Base-by-base conservation (phyloP, 1,140 invertebrate species). In the Neodiprion lecontei region DNA sequence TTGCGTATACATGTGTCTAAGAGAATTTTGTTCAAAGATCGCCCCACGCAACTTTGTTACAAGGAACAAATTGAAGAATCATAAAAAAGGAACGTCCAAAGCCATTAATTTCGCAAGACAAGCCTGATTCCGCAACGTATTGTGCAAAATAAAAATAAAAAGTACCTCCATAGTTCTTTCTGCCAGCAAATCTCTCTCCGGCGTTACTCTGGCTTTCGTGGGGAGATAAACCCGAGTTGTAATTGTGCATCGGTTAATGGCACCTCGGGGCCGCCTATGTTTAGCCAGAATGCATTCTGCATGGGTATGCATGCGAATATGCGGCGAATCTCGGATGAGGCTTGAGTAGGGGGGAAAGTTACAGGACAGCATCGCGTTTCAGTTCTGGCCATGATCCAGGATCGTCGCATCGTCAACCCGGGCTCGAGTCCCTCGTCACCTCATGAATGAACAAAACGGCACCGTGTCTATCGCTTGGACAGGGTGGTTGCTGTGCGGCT, bases 361-460 rank as follows among this genome's bases (percentile, higher is more conserved):
- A 69, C 17, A 69, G 67, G 67, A 69, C 67, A 69, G 67, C 21
- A 14, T 69, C 67, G 67, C 67, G 67, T 11, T 69, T 69, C 67
- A 47, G 14, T 69, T 69, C 40, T 69, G 67, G 67, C 53, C 4
- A 61, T 61, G 53, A 61, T 61, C 53, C 53, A 61, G 53, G 11
- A 14, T 61, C 28, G 11, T 61, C 67, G 67, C 14, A 3, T 65
- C 67, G 12, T 47, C 67, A 14, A 69, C 4, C 7, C 14, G 67
- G 67, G 14, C 67, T 21, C 40, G 14, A 11, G 67, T 69, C 40
- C 17, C 67, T 11, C 21, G 11, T 61, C 53, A 17, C n/a, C 67
- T 69, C 67, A 69, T 69, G 67, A 69, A 69, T 69, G 67, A 69
- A 47, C 67, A 47, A 69, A 69, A 61, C 9, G 3, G 5, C 9